These are phyloP conservation scores for Drosophila birchii DNA, from an alignment of 2,888 invertebrate genomes.

Conservation along the genomic window DNA sequence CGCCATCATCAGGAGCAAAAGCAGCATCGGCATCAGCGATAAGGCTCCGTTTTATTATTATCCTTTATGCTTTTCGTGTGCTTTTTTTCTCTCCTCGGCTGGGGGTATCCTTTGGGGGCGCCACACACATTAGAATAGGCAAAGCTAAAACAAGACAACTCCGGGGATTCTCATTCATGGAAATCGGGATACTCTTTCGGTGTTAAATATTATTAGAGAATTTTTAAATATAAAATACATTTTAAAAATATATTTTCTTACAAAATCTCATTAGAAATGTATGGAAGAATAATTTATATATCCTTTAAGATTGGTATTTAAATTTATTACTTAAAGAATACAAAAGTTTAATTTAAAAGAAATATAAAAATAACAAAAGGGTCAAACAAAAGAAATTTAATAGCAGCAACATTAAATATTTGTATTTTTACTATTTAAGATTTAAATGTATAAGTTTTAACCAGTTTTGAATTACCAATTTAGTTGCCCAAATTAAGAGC, in stretches of 20 bases:
- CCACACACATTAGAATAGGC: slow-evolving; percentile 76
- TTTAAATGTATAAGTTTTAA: no score
- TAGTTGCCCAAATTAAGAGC: not conserved
- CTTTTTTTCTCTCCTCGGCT: slow-evolving; percentile 21
- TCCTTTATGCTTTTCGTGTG: slow-evolving; percentile 64
- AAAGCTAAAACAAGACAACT: slow-evolving; percentile 58
- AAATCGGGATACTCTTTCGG: slow-evolving; percentile 5
- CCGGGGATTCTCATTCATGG: not conserved
- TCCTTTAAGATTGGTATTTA: no score
- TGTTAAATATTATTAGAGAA: not conserved
- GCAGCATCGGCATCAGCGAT: slow-evolving; percentile 73
- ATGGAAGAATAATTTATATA: no score
- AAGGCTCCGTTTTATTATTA: slow-evolving; percentile 78
- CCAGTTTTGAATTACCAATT: not conserved
- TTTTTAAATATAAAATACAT: not conserved
- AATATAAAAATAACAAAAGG: not conserved
- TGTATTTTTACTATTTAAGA: not conserved
- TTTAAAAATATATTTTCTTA: not conserved
- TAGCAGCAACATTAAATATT: not conserved
- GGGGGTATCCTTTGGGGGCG: slow-evolving; percentile 35
- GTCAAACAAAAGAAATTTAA: no score
- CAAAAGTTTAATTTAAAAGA: not conserved
- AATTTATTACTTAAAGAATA: no score
- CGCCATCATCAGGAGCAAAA: slow-evolving; percentile 44
- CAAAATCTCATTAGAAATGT: not conserved